phyloP scores from a whole-genome alignment of 2,113 vertebrate genomes.

The Syngnathoides biaculeatus region DNA sequence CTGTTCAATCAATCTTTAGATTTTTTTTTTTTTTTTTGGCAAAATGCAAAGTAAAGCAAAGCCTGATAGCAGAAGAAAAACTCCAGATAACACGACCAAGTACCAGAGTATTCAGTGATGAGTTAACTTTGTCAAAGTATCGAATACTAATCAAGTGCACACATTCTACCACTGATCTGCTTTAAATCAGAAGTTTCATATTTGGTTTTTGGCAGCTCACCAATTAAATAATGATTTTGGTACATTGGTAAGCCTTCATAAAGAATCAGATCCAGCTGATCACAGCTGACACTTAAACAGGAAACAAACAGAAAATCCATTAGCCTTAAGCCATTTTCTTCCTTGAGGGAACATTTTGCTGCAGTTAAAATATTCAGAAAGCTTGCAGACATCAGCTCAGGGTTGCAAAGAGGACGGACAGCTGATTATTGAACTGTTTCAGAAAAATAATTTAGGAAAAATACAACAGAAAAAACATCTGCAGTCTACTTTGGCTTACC shows the following conservation, averaged over 20 bases:
- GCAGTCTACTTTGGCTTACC: conserved; percentile 79
- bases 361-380: conserved; percentile 42
- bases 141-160: conserved; percentile 16
- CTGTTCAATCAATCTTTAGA: conserved; percentile 14
- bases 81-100: conserved; percentile 37
- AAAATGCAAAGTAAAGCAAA: conserved; percentile 38
- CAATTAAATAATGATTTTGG: conserved; percentile 47
- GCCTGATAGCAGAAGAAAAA: conserved; percentile 27
- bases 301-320: conserved; percentile 44
- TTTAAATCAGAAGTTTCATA: conserved; percentile 22
- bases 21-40: conserved; percentile 20
- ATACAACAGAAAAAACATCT: conserved; percentile 55
- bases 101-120: conserved; percentile 48
- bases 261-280: conserved; percentile 31
- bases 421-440: conserved; percentile 50
- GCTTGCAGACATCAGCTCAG: conserved; percentile 44
- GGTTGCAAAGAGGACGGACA: conserved; percentile 65
- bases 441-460: conserved; percentile 41
- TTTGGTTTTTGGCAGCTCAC: conserved; percentile 49
- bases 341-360: conserved; percentile 34
- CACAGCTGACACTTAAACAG: conserved; percentile 46
- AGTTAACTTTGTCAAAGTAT: conserved; percentile 26
- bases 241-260: conserved; percentile 33
- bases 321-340: conserved; percentile 32
- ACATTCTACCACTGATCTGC: conserved; percentile 35